These are phyloP conservation scores for Drosophila affinis DNA, from an alignment of 2,888 invertebrate genomes.

Conservation along the genomic window DNA sequence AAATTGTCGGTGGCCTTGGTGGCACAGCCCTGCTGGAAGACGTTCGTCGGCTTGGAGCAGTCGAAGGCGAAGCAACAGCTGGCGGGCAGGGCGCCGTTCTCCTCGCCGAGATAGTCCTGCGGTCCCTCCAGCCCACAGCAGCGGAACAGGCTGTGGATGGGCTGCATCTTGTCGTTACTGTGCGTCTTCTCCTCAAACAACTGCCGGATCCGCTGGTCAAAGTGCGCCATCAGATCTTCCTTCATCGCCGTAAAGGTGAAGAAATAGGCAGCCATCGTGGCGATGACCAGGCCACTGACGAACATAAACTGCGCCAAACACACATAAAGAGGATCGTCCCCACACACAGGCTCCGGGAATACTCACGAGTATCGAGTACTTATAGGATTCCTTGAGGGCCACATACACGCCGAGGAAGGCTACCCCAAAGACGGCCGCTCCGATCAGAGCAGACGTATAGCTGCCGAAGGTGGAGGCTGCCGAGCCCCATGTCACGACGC, in stretches of 20 bases:
- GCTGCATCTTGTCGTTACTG: slow-evolving; percentile 70
- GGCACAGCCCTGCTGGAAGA: slow-evolving; percentile 71
- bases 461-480: slow-evolving; percentile 72
- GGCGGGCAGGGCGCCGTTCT: slow-evolving; percentile 66
- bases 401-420: slow-evolving; percentile 75
- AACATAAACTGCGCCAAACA: slow-evolving; percentile 57
- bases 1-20: slow-evolving; percentile 51
- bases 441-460: slow-evolving; percentile 67
- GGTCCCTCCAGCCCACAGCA: slow-evolving; percentile 78
- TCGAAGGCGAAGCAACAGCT: slow-evolving; percentile 75
- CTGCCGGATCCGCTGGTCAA: slow-evolving; percentile 65
- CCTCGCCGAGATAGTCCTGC: slow-evolving; percentile 70
- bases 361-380: slow-evolving; percentile 70
- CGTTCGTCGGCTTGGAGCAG: slow-evolving; percentile 64
- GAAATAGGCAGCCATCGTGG: slow-evolving; percentile 68
- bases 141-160: slow-evolving; percentile 72
- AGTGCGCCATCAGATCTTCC: slow-evolving; percentile 58
- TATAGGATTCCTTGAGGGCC: slow-evolving; percentile 74
- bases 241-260: slow-evolving; percentile 67
- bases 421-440: slow-evolving; percentile 63
- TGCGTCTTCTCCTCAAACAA: slow-evolving; percentile 61
- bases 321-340: no score
- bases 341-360: no score
- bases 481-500: slow-evolving; percentile 76
- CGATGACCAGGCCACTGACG: slow-evolving; percentile 47